These are phyloP conservation scores for Lymantria monacha DNA, from an alignment of 2,888 invertebrate genomes.

Conservation along the genomic window DNA sequence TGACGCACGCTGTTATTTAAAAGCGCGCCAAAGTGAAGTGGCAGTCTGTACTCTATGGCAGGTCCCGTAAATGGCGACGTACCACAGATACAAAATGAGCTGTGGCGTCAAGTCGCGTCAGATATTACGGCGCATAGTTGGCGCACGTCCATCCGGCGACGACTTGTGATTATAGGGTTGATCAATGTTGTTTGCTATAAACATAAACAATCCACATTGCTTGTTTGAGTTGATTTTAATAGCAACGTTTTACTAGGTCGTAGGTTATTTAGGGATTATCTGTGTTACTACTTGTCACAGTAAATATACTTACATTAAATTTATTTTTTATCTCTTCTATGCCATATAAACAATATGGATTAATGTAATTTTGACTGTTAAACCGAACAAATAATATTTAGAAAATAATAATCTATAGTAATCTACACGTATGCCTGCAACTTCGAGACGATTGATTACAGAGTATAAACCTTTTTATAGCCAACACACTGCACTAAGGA, in stretches of 20 bases:
- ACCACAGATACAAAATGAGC: slow-evolving; percentile 46
- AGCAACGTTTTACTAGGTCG: not conserved
- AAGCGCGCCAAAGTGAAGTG: slow-evolving; percentile 61
- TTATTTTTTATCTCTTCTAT: too few species aligned
- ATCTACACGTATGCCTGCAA: too few species aligned
- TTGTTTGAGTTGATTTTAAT: not conserved
- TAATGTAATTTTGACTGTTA: too few species aligned
- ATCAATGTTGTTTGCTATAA: slow-evolving; percentile 4
- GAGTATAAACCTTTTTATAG: too few species aligned
- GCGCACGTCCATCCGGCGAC: slow-evolving; percentile 60
- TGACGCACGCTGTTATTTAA: slow-evolving; percentile 35
- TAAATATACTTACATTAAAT: too few species aligned
- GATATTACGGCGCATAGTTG: slow-evolving; percentile 73
- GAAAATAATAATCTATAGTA: too few species aligned
- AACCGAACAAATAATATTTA: too few species aligned
- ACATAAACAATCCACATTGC: slow-evolving; percentile 8
- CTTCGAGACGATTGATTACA: too few species aligned
- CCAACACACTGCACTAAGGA: too few species aligned
- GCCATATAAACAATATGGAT: too few species aligned
- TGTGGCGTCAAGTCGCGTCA: slow-evolving; percentile 63
- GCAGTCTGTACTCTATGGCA: slow-evolving; percentile 17
- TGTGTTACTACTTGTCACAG: too few species aligned
- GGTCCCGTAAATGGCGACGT: slow-evolving; percentile 60
- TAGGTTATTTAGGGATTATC: too few species aligned
- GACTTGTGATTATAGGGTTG: slow-evolving; percentile 19